phyloP scores from a whole-genome alignment of 1,140 invertebrate species.

The Cotesia glomerata region DNA sequence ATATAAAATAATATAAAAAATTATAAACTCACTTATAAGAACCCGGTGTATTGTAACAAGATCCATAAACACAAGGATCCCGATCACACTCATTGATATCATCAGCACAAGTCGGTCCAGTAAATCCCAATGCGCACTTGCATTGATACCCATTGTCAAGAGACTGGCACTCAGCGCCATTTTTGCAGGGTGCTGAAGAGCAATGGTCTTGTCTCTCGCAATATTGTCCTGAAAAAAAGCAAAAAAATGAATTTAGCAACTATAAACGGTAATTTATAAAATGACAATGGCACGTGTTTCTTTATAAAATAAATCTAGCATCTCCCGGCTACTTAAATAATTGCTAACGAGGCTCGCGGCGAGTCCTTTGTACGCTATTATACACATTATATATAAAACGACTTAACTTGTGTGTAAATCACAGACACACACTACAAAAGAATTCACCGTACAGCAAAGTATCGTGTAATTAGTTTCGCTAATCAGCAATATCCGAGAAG shows the following conservation, averaged over 20 bases:
- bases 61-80: constrained; percentile 80
- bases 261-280: background rate
- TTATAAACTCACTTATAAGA: constrained; percentile 80
- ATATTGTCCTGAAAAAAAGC: constrained; percentile 71
- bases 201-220: constrained; percentile 90
- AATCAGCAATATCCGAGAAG: too few relatives aligned
- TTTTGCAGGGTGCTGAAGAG: constrained; percentile 84
- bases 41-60: constrained; percentile 87
- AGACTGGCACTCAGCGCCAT: constrained; percentile 83
- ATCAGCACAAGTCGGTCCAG: constrained; percentile 81
- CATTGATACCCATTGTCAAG: constrained; percentile 79
- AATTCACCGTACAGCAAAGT: too few relatives aligned
- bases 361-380: too few relatives aligned
- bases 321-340: background rate
- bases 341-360: too few relatives aligned
- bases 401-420: too few relatives aligned
- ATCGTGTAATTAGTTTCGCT: too few relatives aligned
- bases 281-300: background rate
- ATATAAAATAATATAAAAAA: background rate
- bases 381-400: too few relatives aligned
- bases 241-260: background rate
- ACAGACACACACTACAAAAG: too few relatives aligned
- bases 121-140: constrained; percentile 85
- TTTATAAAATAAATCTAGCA: background rate
- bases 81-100: constrained; percentile 88